phyloP scores from a whole-genome alignment of 2,797 vertebrate genomes.

The Zenarchopterus dispar region DNA sequence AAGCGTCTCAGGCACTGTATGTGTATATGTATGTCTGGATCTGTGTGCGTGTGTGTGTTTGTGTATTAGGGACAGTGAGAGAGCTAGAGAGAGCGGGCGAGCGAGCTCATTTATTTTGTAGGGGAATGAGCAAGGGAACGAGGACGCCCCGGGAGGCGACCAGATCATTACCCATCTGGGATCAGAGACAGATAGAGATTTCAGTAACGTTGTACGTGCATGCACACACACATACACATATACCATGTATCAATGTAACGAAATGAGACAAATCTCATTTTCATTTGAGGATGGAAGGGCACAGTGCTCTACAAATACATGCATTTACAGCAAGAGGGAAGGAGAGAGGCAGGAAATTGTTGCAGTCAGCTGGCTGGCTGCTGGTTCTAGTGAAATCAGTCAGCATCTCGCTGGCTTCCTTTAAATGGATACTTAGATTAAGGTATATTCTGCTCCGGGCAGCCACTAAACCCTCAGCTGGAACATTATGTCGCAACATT shows the following conservation, averaged over 20 bases:
- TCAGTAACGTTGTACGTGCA: constrained; percentile 53
- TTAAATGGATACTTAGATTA: constrained; percentile 79
- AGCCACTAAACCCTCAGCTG: constrained; percentile 42
- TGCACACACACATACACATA: constrained; percentile 26
- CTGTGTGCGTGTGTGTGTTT: constrained; percentile 33
- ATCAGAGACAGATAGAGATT: constrained; percentile 74
- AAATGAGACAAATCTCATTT: constrained; percentile 88
- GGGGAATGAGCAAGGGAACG: constrained; percentile 76
- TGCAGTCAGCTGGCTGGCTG: constrained; percentile 63
- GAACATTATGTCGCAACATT: constrained; percentile 28
- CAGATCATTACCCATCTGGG: constrained; percentile 86
- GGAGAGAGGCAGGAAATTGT: constrained; percentile 69
- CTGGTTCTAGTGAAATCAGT: constrained; percentile 77
- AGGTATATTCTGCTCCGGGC: constrained; percentile 68
- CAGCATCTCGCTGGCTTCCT: constrained; percentile 67
- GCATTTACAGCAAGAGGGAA: constrained; percentile 70
- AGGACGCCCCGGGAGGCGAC: constrained; percentile 77
- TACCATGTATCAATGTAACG: constrained; percentile 83
- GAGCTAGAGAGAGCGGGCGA: constrained; percentile 17
- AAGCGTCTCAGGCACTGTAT: constrained; percentile 50
- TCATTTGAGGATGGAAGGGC: constrained; percentile 79
- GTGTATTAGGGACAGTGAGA: constrained; percentile 12
- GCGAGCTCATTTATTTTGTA: constrained; percentile 83
- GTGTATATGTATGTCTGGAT: constrained; percentile 29
- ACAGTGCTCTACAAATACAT: constrained; percentile 72